Evolutionary conservation across 2,113 vertebrate species (phyloP), one percentile per base, ranked within the genome.

Genomic region (Notiomystis cincta): DNA sequence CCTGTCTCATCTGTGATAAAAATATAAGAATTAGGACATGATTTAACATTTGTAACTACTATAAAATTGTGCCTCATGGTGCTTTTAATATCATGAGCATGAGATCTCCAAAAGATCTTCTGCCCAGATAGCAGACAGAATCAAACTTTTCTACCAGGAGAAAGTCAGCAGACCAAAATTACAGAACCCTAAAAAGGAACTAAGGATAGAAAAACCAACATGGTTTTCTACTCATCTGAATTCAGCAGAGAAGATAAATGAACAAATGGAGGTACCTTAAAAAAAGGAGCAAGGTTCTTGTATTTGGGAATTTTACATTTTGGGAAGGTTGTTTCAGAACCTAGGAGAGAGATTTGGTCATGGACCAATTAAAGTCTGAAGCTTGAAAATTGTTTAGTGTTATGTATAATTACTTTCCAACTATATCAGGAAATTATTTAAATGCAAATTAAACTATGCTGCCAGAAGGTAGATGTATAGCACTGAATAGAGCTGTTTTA

Each of bases 381-480:
- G 88, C 56, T 69, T 78, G 85, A 78, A 96, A 95, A 93, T 86
- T 86, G 85, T 76, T 95, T 89, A 77, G 71, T 88, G 75, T 90
- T 93, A 93, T 80, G 75, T 92, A 81, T 96, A 96, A 96, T 97
- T 96, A 95, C 90, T 95, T 92, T 78, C 31, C 57, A 87, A 15
- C 0, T 19, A 84, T 84, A 94, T 75, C 61, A 89, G 92, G 90
- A 90, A 93, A 96, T 95, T 94, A 96, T 97, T 96, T 95, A 96
- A 96, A 97, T 96, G 96, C 92, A 96, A 96, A 96, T 95, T 95
- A 93, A 95, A 93, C 80, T 87, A 11, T 54, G 53, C 69, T 96
- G 92, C 95, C 89, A 96, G 92, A 79, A 96, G 92, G 89, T 94
- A 95, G 77, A 94, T 84, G 61, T 75, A 79, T 84, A 72, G 76